Conservation (phyloP, 2,113 vertebrate genomes). For the Notiomystis cincta region DNA sequence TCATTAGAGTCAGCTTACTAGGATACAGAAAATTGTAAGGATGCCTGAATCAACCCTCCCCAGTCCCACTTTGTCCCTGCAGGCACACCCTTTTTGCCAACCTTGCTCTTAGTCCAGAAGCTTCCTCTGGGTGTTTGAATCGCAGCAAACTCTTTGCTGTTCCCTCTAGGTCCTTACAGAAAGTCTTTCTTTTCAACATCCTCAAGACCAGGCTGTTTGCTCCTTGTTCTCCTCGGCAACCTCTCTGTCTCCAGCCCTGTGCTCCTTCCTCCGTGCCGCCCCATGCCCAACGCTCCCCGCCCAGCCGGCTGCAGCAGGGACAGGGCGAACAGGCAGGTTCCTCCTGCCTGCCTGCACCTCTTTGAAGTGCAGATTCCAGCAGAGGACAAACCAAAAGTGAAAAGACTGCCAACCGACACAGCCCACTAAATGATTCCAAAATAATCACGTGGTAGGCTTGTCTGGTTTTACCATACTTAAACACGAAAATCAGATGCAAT, state of each 20-base stretch:
- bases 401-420: background rate
- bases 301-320: background rate
- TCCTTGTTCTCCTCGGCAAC: background rate
- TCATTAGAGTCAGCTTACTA: background rate
- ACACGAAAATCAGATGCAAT: background rate
- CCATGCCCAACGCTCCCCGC: background rate
- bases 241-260: background rate
- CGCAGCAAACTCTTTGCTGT: background rate
- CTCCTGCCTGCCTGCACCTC: background rate
- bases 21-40: background rate
- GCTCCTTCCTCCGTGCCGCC: background rate
- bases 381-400: background rate
- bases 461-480: background rate
- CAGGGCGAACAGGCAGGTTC: background rate
- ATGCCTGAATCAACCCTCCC: background rate
- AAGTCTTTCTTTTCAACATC: background rate
- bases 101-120: constrained; percentile 30
- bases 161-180: background rate
- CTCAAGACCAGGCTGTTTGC: background rate
- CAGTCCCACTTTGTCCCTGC: background rate
- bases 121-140: background rate
- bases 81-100: background rate
- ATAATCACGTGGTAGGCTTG: background rate
- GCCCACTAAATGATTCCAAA: background rate
- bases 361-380: background rate